Evolutionary conservation across 1,140 invertebrate genomes (phyloP).

Genomic region (Prorops nasuta): DNA sequence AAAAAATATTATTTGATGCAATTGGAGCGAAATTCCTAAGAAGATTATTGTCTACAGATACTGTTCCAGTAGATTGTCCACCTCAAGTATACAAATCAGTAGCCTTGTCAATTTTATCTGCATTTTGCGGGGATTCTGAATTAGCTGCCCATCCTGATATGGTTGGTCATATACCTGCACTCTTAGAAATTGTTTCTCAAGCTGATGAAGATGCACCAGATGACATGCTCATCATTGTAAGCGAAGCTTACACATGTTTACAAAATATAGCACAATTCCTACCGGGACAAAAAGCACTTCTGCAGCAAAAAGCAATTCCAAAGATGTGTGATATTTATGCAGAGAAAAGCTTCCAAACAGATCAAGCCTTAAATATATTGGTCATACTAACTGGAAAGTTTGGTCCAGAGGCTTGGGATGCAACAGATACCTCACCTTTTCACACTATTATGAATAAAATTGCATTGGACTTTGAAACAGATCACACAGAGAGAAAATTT

Average conservation of each 20-base stretch:
- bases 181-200: slow-evolving; percentile 78
- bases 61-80: slow-evolving; percentile 79
- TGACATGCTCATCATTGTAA: slow-evolving; percentile 83
- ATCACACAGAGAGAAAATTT: slow-evolving; percentile 85
- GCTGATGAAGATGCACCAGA: slow-evolving; percentile 79
- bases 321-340: slow-evolving; percentile 83
- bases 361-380: slow-evolving; percentile 78
- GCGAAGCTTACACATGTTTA: slow-evolving; percentile 82
- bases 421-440: slow-evolving; percentile 68
- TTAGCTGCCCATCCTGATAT: slow-evolving; percentile 79
- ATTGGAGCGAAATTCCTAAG: slow-evolving; percentile 84
- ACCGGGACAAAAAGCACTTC: slow-evolving; percentile 72
- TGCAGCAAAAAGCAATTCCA: slow-evolving; percentile 72
- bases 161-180: slow-evolving; percentile 74
- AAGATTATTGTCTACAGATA: slow-evolving; percentile 71
- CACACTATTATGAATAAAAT: slow-evolving; percentile 82
- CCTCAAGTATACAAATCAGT: slow-evolving; percentile 86
- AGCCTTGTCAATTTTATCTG: slow-evolving; percentile 78
- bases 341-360: slow-evolving; percentile 81
- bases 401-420: slow-evolving; percentile 71
- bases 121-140: slow-evolving; percentile 77
- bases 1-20: slow-evolving; percentile 81
- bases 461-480: slow-evolving; percentile 81
- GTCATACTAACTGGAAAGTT: slow-evolving; percentile 69
- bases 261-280: slow-evolving; percentile 73